Percentiles rank a stretch among this genome's conserved stretches.
These are phyloP conservation scores for Siderastrea radians DNA, from an alignment of 92 coral and sea anemone species.

Conservation along the genomic window DNA sequence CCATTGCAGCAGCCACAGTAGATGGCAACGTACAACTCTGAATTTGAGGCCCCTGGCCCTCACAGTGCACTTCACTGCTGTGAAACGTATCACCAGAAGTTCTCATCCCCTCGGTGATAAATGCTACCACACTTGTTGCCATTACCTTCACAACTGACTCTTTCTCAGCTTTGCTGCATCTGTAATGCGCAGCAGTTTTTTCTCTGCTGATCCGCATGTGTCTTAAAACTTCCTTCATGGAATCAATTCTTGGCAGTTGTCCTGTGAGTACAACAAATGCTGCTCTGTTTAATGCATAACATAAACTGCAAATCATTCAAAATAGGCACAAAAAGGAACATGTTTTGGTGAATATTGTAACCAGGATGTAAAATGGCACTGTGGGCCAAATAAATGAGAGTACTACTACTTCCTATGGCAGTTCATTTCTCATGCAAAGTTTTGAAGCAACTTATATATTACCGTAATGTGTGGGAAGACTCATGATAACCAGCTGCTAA, in stretches of 20 bases:
- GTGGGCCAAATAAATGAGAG: too few species aligned
- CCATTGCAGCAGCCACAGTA: constrained; percentile 82
- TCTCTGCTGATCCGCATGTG: constrained; percentile 84
- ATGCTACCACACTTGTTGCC: constrained; percentile 80
- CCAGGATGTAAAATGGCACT: too few species aligned
- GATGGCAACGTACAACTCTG: constrained; percentile 72
- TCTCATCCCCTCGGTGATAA: constrained; percentile 71
- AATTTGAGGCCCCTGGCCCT: neutral
- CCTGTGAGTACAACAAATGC: constrained; percentile 37
- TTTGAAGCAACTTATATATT: too few species aligned
- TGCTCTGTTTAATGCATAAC: neutral
- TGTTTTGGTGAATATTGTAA: too few species aligned
- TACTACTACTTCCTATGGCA: too few species aligned
- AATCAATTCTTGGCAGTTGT: constrained; percentile 79
- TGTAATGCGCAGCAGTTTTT: constrained; percentile 69
- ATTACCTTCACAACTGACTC: constrained; percentile 75
- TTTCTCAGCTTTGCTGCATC: constrained; percentile 58
- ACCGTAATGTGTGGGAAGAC: too few species aligned
- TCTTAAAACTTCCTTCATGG: constrained; percentile 80
- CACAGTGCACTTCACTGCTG: neutral
- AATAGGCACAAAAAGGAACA: too few species aligned
- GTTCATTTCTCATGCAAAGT: too few species aligned
- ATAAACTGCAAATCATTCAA: too few species aligned
- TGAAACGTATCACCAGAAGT: neutral
- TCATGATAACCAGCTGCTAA: too few species aligned